Base-by-base conservation (phyloP, 2,888 invertebrate species). In the Ditula angustiorana region DNA sequence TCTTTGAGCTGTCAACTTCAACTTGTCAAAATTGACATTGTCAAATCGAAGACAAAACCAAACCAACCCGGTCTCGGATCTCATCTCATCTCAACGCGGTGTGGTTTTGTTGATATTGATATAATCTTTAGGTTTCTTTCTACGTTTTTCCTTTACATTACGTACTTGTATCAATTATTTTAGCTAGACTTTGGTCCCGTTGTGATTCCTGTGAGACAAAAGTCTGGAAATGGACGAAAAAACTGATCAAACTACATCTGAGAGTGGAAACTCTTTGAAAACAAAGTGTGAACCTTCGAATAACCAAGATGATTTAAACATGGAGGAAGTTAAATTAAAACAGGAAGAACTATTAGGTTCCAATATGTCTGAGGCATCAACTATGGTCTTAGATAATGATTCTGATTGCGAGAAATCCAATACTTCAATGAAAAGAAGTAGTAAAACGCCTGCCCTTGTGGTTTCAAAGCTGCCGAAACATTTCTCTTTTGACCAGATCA, bases 401-500 rank as follows among this genome's bases (percentile, higher is more conserved):
- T 23, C 16, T 21, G 55, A 63, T 1, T 5, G 5, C 5, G 49
- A 50, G 5, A 47, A 52, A 10, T 30, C 21, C 2, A 11, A 30
- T 24, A 41, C 58, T 2, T 2, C 16, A 13, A 16, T n/a, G 5
- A 64, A 64, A 21, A 46, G 59, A 26, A 64, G 61, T 10, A 30
- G 5, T 2, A 46, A 49, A 8, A 19, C 70, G 5, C 73, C 66
- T 44, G 67, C 63, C 30, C 64, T 80, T 30, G 70, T 67, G 0
- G 71, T 79, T 2, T 72, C 74, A 2, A 78, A 78, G 44, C 55
- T 79, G 16, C 79, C 80, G 2, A 71, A 55, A 5, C 71, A 65
- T 26, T 79, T 75, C 75, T 72, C 63, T 24, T 73, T 71, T 60
- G 50, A 71, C 47, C 71, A 80, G 23, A 75, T 82, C 0, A 76